Conservation (phyloP, 2,888 invertebrate genomes). For the Phengaris arion region DNA sequence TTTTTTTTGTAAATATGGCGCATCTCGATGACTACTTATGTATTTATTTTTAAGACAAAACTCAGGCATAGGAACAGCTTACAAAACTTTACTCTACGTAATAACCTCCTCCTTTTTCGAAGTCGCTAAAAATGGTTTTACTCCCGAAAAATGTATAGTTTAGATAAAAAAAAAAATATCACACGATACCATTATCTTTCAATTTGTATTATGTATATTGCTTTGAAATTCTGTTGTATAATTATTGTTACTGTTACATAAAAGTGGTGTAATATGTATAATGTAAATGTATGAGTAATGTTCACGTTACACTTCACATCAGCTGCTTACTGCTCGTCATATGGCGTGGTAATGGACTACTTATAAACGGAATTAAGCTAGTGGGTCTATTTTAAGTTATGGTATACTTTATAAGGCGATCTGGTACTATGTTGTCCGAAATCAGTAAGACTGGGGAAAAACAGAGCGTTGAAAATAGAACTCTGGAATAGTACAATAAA, state of each 20-base stretch:
- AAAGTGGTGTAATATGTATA: neutral
- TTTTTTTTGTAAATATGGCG: too few species aligned
- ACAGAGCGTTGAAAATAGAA: too few species aligned
- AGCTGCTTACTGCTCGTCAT: neutral
- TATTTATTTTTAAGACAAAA: too few species aligned
- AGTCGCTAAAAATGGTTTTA: neutral
- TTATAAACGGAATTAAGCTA: slow-evolving; percentile 10
- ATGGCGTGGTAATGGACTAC: neutral
- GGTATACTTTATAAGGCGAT: neutral
- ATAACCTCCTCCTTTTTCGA: too few species aligned
- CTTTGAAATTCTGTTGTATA: neutral
- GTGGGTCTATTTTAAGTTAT: neutral
- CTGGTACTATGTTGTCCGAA: too few species aligned
- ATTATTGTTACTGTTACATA: slow-evolving; percentile 2
- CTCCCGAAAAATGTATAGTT: neutral
- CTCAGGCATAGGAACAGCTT: too few species aligned
- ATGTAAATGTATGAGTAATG: neutral
- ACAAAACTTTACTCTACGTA: too few species aligned
- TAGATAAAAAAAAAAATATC: neutral
- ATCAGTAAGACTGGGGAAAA: too few species aligned
- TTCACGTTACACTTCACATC: neutral
- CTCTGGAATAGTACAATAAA: too few species aligned
- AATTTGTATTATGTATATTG: neutral
- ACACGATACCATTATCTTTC: neutral
- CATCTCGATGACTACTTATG: too few species aligned